phyloP scores from a whole-genome alignment of 2,113 vertebrate species.

The Chauna torquata region DNA sequence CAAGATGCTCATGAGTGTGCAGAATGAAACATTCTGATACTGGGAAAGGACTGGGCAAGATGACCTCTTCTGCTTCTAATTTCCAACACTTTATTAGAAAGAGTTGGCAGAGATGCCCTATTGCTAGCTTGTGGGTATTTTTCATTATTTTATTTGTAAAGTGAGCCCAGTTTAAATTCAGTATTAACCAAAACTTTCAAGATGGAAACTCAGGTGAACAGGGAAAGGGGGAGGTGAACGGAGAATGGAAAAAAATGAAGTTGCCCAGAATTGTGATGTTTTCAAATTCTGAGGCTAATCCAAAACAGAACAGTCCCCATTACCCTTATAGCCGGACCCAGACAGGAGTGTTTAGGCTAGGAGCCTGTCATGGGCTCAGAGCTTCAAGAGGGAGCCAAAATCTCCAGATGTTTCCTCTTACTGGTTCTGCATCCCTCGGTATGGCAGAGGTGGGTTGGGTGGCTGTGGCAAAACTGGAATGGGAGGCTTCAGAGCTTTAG shows the following conservation, averaged over 20 bases:
- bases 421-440: not conserved
- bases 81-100: not conserved
- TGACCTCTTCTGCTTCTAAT: constrained; percentile 15
- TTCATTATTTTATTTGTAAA: not conserved
- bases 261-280: not conserved
- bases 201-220: not conserved
- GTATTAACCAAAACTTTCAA: not conserved
- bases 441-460: not conserved
- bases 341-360: not conserved
- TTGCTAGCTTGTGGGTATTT: not conserved
- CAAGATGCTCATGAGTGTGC: constrained; percentile 4
- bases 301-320: not conserved
- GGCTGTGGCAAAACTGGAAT: not conserved
- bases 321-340: not conserved
- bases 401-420: too few relatives aligned
- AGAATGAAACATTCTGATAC: constrained; percentile 19
- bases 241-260: not conserved
- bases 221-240: not conserved
- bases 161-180: not conserved
- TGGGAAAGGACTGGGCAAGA: not conserved
- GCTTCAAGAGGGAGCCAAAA: not conserved
- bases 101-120: not conserved
- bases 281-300: not conserved
- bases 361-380: not conserved
- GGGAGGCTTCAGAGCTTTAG: not conserved